phyloP scores from a whole-genome alignment of 2,113 vertebrate genomes.

The Boulengeromyrus knoepffleri region DNA sequence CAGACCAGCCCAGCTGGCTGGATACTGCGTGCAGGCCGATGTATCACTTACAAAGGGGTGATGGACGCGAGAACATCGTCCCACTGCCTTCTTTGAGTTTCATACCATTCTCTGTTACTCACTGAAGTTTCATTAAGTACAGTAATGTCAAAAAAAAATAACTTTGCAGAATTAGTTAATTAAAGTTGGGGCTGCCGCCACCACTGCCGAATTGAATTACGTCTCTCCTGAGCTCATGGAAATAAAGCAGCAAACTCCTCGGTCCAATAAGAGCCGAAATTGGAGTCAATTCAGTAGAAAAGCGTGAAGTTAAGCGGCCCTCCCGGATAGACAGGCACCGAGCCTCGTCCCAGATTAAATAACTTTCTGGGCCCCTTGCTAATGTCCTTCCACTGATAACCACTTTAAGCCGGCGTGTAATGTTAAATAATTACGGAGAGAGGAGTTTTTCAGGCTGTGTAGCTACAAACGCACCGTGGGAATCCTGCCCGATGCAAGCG shows the following conservation, averaged over 20 bases:
- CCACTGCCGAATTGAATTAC: background rate
- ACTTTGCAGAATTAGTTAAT: constrained; percentile 14
- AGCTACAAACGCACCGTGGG: constrained; percentile 97
- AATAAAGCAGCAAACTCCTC: constrained; percentile 8
- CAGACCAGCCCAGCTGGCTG: background rate
- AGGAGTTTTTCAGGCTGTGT: constrained; percentile 84
- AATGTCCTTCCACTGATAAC: constrained; percentile 92
- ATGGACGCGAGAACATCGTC: background rate
- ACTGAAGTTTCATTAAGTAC: background rate
- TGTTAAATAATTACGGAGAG: constrained; percentile 98
- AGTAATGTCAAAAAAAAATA: background rate
- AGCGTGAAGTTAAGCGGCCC: constrained; percentile 16
- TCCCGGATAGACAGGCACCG: constrained; percentile 33
- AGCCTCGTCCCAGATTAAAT: constrained; percentile 58
- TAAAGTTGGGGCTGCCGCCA: background rate
- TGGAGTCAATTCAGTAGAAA: constrained; percentile 16
- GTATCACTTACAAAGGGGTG: background rate
- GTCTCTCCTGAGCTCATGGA: background rate
- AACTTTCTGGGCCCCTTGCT: constrained; percentile 71
- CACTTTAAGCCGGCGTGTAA: constrained; percentile 96
- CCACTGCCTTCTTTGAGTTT: background rate
- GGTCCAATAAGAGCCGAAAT: constrained; percentile 14
- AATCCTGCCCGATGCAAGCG: constrained; percentile 94
- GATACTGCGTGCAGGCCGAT: background rate
- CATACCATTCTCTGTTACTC: background rate